A percentile compares a stretch with the other conserved stretches of the same genome.
Conservation (phyloP, 1,140 invertebrate species). For the Babylonia areolata region DNA sequence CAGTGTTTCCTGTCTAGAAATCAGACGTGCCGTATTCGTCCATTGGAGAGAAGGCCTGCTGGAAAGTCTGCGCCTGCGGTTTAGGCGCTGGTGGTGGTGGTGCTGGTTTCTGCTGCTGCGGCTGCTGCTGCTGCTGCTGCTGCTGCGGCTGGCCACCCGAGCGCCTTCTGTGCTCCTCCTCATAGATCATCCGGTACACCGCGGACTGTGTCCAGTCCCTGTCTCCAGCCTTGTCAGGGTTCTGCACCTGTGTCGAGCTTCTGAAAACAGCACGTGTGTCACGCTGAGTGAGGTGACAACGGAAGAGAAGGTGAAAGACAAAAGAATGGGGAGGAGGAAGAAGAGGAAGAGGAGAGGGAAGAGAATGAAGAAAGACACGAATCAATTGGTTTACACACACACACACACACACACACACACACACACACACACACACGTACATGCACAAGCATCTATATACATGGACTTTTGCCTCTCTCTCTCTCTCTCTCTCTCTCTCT, state of each 20-base stretch:
- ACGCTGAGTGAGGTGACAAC: no score
- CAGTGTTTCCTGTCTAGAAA: constrained; percentile 42
- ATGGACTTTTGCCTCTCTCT: no score
- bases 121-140: constrained; percentile 33
- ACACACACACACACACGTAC: not conserved
- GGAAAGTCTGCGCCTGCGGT: constrained; percentile 42
- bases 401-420: not conserved
- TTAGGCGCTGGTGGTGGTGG: constrained; percentile 41
- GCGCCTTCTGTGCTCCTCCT: constrained; percentile 44
- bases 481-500: no score
- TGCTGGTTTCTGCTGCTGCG: constrained; percentile 37
- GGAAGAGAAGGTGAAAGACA: no score
- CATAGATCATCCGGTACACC: constrained; percentile 56
- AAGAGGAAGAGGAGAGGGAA: not conserved
- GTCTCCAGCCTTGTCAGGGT: constrained; percentile 51
- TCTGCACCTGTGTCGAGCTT: constrained; percentile 10
- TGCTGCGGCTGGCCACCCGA: constrained; percentile 25
- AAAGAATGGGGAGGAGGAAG: no score
- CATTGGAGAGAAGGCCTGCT: constrained; percentile 39
- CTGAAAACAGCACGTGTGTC: not conserved
- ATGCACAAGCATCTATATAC: not conserved
- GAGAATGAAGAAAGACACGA: not conserved
- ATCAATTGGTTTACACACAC: not conserved
- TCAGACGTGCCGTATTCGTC: constrained; percentile 56
- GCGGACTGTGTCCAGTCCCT: constrained; percentile 65